Evolutionary conservation across 2,888 invertebrate genomes (phyloP).

Genomic region (Tenodera sinensis): DNA sequence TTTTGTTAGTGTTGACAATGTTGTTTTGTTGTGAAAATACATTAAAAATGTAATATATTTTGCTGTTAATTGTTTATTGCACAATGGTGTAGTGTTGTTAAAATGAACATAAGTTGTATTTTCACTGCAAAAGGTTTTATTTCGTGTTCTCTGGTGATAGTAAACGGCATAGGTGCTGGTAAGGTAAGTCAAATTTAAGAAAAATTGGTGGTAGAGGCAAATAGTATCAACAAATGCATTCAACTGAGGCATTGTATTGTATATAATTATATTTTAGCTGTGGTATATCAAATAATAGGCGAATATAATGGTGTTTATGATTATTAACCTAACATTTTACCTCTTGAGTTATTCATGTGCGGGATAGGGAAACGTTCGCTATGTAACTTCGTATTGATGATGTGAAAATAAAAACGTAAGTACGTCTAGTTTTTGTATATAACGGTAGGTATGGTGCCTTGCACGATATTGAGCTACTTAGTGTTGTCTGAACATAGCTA

Average conservation of each 20-base stretch:
- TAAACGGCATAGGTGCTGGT: slow-evolving; percentile 23
- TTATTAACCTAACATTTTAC: not conserved
- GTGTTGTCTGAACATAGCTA: too few relatives aligned
- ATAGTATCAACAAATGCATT: too few relatives aligned
- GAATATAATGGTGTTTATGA: not conserved
- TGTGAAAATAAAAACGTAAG: too few relatives aligned
- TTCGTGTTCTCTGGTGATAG: not conserved
- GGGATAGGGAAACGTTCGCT: too few relatives aligned
- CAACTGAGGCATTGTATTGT: not conserved
- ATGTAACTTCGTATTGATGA: too few relatives aligned
- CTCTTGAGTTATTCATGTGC: not conserved
- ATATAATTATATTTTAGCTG: not conserved
- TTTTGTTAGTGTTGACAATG: slow-evolving; percentile 30
- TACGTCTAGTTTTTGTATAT: too few relatives aligned
- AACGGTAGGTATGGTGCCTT: too few relatives aligned
- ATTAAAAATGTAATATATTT: slow-evolving; percentile 20
- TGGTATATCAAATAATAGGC: not conserved
- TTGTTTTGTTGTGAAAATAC: slow-evolving; percentile 24
- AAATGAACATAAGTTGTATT: slow-evolving; percentile 22
- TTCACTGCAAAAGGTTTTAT: slow-evolving; percentile 9
- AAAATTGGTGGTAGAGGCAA: not conserved
- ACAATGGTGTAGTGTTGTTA: slow-evolving; percentile 20
- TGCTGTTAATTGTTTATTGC: slow-evolving; percentile 8
- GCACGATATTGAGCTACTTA: too few relatives aligned
- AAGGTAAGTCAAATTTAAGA: slow-evolving; percentile 18